phyloP scores from a whole-genome alignment of 2,113 vertebrate genomes.

The Antechinus flavipes region DNA sequence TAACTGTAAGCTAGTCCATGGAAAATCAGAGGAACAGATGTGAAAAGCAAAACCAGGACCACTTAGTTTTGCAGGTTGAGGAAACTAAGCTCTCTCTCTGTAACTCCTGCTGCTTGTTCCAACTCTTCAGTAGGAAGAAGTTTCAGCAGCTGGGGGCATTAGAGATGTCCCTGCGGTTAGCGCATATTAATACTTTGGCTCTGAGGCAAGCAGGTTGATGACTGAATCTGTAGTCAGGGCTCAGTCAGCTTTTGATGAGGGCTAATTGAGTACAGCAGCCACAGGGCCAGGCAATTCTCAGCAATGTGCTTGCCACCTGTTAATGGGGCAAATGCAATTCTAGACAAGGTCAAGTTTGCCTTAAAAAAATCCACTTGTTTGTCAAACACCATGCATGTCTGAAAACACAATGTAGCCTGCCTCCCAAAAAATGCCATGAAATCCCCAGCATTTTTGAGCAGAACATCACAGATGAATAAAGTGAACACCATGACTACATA shows the following conservation, averaged over 20 bases:
- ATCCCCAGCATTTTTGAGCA: slow-evolving; percentile 61
- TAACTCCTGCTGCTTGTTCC: neutral
- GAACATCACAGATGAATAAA: slow-evolving; percentile 64
- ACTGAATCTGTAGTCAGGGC: slow-evolving; percentile 64
- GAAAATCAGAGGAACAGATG: slow-evolving; percentile 83
- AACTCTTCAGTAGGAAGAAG: slow-evolving; percentile 31
- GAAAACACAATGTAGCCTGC: slow-evolving; percentile 48
- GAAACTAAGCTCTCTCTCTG: slow-evolving; percentile 28
- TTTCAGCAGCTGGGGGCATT: slow-evolving; percentile 40
- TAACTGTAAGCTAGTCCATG: slow-evolving; percentile 67
- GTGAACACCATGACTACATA: slow-evolving; percentile 47
- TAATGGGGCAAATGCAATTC: slow-evolving; percentile 8
- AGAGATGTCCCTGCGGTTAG: slow-evolving; percentile 46
- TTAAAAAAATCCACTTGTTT: slow-evolving; percentile 55
- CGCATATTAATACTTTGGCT: slow-evolving; percentile 48
- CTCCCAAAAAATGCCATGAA: slow-evolving; percentile 40
- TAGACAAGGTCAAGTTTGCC: slow-evolving; percentile 26
- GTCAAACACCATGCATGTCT: slow-evolving; percentile 58
- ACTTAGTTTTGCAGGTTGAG: slow-evolving; percentile 69
- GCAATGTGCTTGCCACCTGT: slow-evolving; percentile 81
- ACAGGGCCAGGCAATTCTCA: slow-evolving; percentile 50
- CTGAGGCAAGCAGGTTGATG: slow-evolving; percentile 72
- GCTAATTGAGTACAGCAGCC: slow-evolving; percentile 75
- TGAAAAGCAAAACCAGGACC: slow-evolving; percentile 37
- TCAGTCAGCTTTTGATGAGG: slow-evolving; percentile 57